Evolutionary conservation across 2,797 vertebrate genomes (phyloP), one percentile per base, ranked within the genome.

Genomic region (Tenualosa ilisha): DNA sequence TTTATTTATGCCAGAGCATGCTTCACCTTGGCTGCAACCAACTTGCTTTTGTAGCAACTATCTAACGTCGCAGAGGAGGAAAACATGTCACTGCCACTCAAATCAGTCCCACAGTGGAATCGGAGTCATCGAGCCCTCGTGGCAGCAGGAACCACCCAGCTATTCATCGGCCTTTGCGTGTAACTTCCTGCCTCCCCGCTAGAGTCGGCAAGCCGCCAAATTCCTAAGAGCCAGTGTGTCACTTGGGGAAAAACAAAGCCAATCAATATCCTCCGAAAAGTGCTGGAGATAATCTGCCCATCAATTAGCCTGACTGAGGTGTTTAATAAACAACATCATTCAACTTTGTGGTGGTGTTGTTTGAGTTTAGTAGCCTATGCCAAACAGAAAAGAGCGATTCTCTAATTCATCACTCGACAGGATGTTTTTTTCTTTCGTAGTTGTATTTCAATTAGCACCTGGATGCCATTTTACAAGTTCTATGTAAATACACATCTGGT

Each of bases 231-330:
- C 17, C 46, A 81, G 56, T 84, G 15, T 31, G 46, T 54, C 31
- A 81, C 24, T 59, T 49, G 43, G 43, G 20, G 61, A 49, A 81
- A 84, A 5, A 84, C 20, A 22, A 79, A 20, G 49, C 31, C n/a
- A 61, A 46, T 81, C 50, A 84, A 81, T n/a, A 61, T 72, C 40
- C 26, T 37, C 26, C 46, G 46, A 51, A 84, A 40, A 87, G 79
- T 82, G 84, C 81, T 84, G 83, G 72, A 82, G 75, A 87, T 92
- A 93, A 91, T 93, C 92, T 92, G 93, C 92, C 91, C 92, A 93
- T 95, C 94, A 95, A 93, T 95, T 94, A 94, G 92, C 93, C 91
- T 93, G 94, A 94, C 93, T 93, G 91, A 91, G 93, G 93, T 94
- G 93, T 94, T 92, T 94, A 94, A 95, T 95, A 95, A 95, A 93